Conservation (phyloP, 2,113 vertebrate species). For the Diadophis punctatus region DNA sequence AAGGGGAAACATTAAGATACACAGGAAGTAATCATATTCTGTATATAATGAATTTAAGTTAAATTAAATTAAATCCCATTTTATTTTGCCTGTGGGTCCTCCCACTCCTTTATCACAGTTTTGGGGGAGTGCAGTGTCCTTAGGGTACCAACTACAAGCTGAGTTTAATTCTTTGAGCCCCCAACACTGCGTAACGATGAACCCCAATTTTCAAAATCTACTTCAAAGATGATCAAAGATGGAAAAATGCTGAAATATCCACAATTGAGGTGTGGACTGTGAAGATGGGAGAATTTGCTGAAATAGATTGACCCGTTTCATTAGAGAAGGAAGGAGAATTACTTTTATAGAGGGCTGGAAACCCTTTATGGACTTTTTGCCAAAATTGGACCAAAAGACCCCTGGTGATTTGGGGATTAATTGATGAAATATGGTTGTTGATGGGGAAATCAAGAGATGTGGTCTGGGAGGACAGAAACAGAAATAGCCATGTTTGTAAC, state of each 20-base stretch:
- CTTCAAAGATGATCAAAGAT: background rate
- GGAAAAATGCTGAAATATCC: background rate
- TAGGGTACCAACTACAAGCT: background rate
- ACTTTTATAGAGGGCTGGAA: background rate
- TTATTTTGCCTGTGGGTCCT: background rate
- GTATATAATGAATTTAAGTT: background rate
- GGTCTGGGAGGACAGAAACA: background rate
- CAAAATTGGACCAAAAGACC: background rate
- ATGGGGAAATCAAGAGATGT: background rate
- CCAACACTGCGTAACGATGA: background rate
- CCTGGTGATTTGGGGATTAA: background rate
- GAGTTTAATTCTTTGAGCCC: background rate
- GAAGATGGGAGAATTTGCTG: background rate
- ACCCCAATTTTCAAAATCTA: background rate
- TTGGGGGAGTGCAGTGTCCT: background rate
- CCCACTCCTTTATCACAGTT: background rate
- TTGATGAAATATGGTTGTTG: background rate
- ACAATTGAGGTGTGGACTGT: background rate
- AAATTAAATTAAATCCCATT: background rate
- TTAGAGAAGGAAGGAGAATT: background rate
- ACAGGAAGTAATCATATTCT: background rate
- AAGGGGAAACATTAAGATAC: background rate
- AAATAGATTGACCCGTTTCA: background rate
- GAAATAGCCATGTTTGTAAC: background rate
- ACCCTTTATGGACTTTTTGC: background rate